phyloP scores from a whole-genome alignment of 2,888 invertebrate species.

The Campaea margaritaria region DNA sequence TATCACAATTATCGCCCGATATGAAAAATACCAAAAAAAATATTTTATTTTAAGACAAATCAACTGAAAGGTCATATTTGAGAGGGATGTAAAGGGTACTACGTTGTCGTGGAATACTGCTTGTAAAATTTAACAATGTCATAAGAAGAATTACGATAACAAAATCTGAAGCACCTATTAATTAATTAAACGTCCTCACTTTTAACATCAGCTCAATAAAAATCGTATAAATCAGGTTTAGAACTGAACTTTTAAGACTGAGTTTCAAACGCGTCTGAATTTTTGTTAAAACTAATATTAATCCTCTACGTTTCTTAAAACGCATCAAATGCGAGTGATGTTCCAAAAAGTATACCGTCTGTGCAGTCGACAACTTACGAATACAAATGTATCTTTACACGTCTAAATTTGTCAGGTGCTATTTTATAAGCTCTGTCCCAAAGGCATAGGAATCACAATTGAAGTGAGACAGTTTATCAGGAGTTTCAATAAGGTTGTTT shows the following conservation, averaged over 20 bases:
- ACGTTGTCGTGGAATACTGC: too few species aligned
- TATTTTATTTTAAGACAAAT: too few species aligned
- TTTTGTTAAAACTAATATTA: slow-evolving; percentile 76
- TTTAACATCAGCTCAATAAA: slow-evolving; percentile 50
- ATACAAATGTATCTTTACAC: slow-evolving; percentile 50
- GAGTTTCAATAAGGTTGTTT: slow-evolving; percentile 48
- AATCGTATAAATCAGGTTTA: slow-evolving; percentile 56
- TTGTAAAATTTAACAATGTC: too few species aligned
- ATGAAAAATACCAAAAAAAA: too few species aligned
- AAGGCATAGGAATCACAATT: slow-evolving; percentile 43
- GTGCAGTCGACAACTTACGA: slow-evolving; percentile 73
- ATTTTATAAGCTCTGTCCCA: slow-evolving; percentile 23
- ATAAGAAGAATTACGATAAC: neutral
- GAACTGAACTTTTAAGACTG: slow-evolving; percentile 51
- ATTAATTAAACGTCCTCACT: slow-evolving; percentile 46
- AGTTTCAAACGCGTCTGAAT: slow-evolving; percentile 59
- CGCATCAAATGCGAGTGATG: slow-evolving; percentile 77
- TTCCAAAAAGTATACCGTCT: slow-evolving; percentile 74
- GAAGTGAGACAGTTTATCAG: neutral
- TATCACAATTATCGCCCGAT: too few species aligned
- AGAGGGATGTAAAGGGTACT: too few species aligned
- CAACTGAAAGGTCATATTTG: too few species aligned
- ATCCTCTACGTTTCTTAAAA: slow-evolving; percentile 73
- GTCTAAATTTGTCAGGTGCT: neutral
- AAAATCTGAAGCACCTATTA: slow-evolving; percentile 34